Evolutionary conservation across 2,888 invertebrate species (phyloP), one percentile per base, ranked within the genome.

Genomic region (Coremacera marginata): DNA sequence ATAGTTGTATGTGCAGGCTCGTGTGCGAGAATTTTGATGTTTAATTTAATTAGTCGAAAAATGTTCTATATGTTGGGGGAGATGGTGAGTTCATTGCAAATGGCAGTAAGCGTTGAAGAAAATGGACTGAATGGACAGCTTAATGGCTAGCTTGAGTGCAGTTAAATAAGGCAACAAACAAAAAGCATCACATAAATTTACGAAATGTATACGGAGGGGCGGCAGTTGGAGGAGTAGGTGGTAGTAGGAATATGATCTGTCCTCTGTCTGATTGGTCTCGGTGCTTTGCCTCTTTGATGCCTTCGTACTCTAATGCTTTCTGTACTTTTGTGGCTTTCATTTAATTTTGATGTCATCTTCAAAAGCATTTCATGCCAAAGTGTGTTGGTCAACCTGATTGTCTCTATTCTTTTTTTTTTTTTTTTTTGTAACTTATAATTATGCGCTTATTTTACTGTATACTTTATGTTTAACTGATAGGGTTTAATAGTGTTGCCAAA

Each of bases 31-130:
- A 49, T 49, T 67, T 22, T 49, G 67, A 67, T 67, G 67, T 67
- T 44, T 49, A 67, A 67, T 67, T 67, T 67, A 67, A 67, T 67
- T 67, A 67, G 49, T 25, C 49, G 44, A 49, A 67, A 67, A 67
- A 49, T 49, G 25, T 27, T 2, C 62, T 62, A 31, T 16, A 62
- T 62, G 9, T 27, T 11, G 3, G 2, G 5, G 9, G 37, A 8
- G 0, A 0, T 22, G 49, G 14, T 9, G 49, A 14, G 67, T 44
- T 67, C 19, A 22, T 22, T n/a, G 22, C 34, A 19, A 49, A 31
- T 14, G 34, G 5, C 65, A 19, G 31, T 7, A 2, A 3, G 65
- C 11, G 37, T 19, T 14, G 14, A 37, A 34, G 14, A n/a, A 14
- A 7, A 11, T 55, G n/a, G 55, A 16, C n/a, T 8, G 60, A 4